phyloP scores from a whole-genome alignment of 1,140 invertebrate species.

The Penaeus japonicus region DNA sequence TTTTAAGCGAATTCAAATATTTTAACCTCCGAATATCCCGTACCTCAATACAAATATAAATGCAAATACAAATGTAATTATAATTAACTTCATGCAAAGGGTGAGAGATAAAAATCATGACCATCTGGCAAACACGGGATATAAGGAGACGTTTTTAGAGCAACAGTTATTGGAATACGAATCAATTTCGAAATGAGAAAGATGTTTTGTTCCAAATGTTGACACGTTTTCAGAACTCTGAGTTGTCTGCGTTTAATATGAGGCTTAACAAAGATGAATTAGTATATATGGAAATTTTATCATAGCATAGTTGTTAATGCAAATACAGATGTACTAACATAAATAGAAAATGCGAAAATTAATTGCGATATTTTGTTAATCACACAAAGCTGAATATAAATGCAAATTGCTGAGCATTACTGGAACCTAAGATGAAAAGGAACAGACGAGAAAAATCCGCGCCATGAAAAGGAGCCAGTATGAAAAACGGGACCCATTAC shows the following conservation, averaged over 20 bases:
- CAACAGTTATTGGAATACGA: conserved; percentile 55
- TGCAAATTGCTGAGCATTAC: conserved; percentile 53
- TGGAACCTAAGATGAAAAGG: conserved; percentile 51
- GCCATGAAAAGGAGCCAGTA: conserved; percentile 53
- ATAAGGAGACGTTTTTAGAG: conserved; percentile 53
- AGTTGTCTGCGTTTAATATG: background rate
- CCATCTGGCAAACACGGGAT: conserved; percentile 54
- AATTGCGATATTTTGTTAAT: conserved; percentile 25
- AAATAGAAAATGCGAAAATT: conserved; percentile 28
- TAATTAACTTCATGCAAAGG: conserved; percentile 53
- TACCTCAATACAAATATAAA: conserved; percentile 56
- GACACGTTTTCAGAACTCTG: conserved; percentile 28
- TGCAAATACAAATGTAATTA: conserved; percentile 57
- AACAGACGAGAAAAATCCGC: conserved; percentile 44
- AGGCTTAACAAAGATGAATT: background rate
- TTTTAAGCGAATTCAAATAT: conserved; percentile 46
- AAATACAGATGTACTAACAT: background rate
- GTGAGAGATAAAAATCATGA: conserved; percentile 38
- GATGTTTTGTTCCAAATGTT: conserved; percentile 40
- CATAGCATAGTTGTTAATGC: no score
- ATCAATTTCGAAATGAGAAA: conserved; percentile 53
- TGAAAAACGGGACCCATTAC: conserved; percentile 52
- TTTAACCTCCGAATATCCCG: conserved; percentile 14
- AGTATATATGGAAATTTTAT: no score
- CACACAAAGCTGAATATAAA: conserved; percentile 53